A percentile compares a stretch with the other conserved stretches of the same genome.
Evolutionary conservation across 1,140 invertebrate species (phyloP).

Genomic region (Ceratosolen solmsi): DNA sequence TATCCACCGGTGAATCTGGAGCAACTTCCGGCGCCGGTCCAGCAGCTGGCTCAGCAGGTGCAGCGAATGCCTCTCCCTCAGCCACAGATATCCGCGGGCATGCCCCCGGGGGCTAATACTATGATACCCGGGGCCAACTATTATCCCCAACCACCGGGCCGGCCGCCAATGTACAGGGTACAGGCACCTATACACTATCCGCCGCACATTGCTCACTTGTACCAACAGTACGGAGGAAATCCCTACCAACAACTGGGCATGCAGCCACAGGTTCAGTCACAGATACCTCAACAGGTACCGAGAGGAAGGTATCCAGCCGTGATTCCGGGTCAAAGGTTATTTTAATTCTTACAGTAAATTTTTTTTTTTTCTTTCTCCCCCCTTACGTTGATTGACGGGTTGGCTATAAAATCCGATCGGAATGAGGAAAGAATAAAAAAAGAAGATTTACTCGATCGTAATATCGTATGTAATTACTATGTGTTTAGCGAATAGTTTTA

Average conservation of each 20-base stretch:
- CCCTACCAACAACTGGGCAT: constrained; percentile 64
- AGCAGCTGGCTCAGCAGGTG: constrained; percentile 74
- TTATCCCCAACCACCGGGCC: constrained; percentile 63
- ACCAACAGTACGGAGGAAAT: constrained; percentile 60
- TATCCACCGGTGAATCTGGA: constrained; percentile 69
- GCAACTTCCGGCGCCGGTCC: constrained; percentile 71
- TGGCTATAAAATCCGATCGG: too few species aligned
- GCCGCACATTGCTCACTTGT: constrained; percentile 62
- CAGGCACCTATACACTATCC: constrained; percentile 65
- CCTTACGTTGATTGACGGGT: too few species aligned
- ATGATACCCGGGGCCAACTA: constrained; percentile 68
- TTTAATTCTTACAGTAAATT: background rate
- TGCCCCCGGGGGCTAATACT: constrained; percentile 66
- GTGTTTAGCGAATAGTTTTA: too few species aligned
- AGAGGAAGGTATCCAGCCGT: constrained; percentile 69
- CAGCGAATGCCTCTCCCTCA: constrained; percentile 72
- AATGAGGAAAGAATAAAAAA: too few species aligned
- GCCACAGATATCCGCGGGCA: constrained; percentile 62
- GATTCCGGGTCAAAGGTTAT: constrained; percentile 64
- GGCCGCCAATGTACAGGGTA: constrained; percentile 68
- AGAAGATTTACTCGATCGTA: too few species aligned
- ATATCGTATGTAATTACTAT: too few species aligned
- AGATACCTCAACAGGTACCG: constrained; percentile 70
- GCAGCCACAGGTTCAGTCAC: constrained; percentile 72
- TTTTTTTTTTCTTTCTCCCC: too few species aligned